Base-by-base conservation (phyloP, 2,113 vertebrate genomes). In the Alethe diademata region DNA sequence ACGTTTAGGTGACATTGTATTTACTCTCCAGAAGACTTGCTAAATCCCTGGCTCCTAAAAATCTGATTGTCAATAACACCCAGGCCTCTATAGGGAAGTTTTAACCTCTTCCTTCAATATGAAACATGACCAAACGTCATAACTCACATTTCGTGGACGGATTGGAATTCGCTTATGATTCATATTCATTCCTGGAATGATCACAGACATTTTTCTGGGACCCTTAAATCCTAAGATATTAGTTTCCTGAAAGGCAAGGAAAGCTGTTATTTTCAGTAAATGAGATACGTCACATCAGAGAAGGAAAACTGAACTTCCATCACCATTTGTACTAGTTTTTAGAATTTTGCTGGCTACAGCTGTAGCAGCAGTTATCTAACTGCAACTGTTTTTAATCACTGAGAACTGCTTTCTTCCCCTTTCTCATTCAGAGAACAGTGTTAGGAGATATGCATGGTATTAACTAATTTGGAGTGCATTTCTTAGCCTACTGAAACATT, bases 201-300 rank as follows among this genome's bases (percentile, higher is more conserved):
- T 98, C 43, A 99, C 99, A 2, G 99, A 99, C 99, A 99, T 99
- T 96, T 99, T 99, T 35, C 99, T 98, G 17, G 99, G 99, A 9
- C 99, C 99, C 97, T 99, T 99, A 95, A 99, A 99, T 58, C 99
- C 99, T 58, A 99, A 97, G 11, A 99, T 99, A 53, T 99, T 99
- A 50, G 99, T 99, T 98, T 99, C 99, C 99, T 99, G 95, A 78
- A 96, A 95, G 86, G 96, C 9, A 97, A 56, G 19, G 51, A 94
- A 87, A 89, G 15, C 66, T 4, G 19, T 66, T 78, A 18, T 56
- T 88, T 90, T 78, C 78, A 73, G 35, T 43, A 93, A 82, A 57
- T 28, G 3, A 82, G 9, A 58, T 25, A 47, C 14, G 51, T 54
- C 26, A 38, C 56, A 24, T 73, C 26, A 66, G 48, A 76, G 51